These are phyloP conservation scores for Albula goreensis DNA, from an alignment of 2,113 vertebrate genomes.

Conservation along the genomic window DNA sequence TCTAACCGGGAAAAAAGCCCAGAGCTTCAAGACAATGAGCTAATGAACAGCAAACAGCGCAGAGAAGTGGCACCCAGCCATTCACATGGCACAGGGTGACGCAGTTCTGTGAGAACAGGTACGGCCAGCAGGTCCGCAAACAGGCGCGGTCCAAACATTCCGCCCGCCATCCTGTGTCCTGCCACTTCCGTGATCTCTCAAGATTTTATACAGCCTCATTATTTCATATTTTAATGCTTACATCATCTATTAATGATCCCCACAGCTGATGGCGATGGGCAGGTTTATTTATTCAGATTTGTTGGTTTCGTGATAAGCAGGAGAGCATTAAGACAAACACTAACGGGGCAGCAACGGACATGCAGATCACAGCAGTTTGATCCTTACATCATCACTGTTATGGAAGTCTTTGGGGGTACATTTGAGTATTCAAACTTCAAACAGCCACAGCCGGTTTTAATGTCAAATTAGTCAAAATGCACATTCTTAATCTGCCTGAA, in stretches of 20 bases:
- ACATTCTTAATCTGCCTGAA: neutral
- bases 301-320: neutral
- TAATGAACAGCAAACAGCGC: neutral
- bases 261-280: neutral
- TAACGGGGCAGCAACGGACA: too few relatives aligned
- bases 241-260: neutral
- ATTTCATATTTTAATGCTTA: too few relatives aligned
- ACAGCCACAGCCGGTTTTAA: too few relatives aligned
- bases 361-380: too few relatives aligned
- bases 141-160: neutral
- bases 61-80: neutral
- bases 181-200: neutral
- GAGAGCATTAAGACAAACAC: neutral
- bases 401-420: too few relatives aligned
- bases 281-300: neutral
- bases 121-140: neutral
- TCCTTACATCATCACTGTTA: too few relatives aligned
- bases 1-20: neutral
- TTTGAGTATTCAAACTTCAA: too few relatives aligned
- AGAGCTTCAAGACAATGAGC: neutral
- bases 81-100: too few relatives aligned
- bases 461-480: too few relatives aligned
- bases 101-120: neutral
- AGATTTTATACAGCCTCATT: neutral
- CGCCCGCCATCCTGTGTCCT: neutral